Percentiles rank a stretch among this genome's conserved stretches.
Evolutionary conservation across 2,113 vertebrate genomes (phyloP).

Genomic region (Rhinoptilus africanus): DNA sequence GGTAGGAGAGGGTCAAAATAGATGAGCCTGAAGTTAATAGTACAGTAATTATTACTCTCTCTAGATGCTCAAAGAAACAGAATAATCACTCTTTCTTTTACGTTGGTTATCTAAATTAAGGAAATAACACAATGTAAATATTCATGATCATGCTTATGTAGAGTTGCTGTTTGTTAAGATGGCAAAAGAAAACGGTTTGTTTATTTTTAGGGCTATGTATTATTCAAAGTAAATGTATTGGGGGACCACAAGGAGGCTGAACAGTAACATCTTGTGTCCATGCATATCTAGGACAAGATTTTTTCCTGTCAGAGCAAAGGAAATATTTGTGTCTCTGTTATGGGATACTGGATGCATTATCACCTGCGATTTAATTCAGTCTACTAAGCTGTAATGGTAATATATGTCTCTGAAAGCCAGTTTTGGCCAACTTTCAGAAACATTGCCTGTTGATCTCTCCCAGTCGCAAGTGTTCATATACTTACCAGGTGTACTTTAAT

Average conservation of each 20-base stretch:
- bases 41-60: background rate
- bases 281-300: background rate
- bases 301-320: background rate
- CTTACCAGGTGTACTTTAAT: background rate
- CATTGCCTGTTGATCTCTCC: background rate
- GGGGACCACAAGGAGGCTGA: background rate
- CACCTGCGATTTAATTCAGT: background rate
- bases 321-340: background rate
- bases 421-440: background rate
- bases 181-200: background rate
- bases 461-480: background rate
- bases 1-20: background rate
- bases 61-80: background rate
- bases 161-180: background rate
- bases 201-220: background rate
- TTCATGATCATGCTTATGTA: background rate
- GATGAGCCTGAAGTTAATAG: background rate
- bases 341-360: background rate
- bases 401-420: background rate
- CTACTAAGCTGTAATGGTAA: background rate
- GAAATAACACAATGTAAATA: background rate
- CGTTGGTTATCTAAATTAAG: background rate
- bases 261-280: background rate
- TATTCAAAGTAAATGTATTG: background rate
- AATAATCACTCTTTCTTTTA: background rate